Evolutionary conservation across 2,797 vertebrate species (phyloP).

Genomic region (Todus mexicanus): DNA sequence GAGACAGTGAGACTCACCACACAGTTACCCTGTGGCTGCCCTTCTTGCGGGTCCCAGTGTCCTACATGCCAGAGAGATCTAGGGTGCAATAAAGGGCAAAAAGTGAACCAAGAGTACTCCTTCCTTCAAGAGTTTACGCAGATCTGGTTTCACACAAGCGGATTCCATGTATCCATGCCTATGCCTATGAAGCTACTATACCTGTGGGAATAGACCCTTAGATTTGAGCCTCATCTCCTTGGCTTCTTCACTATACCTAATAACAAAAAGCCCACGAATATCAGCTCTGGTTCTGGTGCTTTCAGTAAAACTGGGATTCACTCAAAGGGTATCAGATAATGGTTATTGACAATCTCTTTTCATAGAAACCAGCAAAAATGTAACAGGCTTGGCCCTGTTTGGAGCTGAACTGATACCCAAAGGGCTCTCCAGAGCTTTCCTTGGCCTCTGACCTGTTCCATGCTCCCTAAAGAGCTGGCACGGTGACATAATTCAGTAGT

Average conservation of each 20-base stretch:
- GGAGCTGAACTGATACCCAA: background rate
- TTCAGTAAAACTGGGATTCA: background rate
- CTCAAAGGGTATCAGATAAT: background rate
- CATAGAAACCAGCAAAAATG: background rate
- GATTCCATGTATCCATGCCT: background rate
- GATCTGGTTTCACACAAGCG: background rate
- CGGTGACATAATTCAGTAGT: background rate
- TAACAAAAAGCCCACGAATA: background rate
- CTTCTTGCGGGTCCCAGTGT: rapidly evolving
- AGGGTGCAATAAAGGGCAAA: background rate
- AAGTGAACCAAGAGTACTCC: background rate
- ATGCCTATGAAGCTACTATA: background rate
- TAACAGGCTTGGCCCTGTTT: background rate
- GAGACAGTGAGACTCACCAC: background rate
- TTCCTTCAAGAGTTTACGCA: background rate
- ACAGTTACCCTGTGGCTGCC: background rate
- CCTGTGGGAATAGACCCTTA: background rate
- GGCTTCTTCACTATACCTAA: background rate
- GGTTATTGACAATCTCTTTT: background rate
- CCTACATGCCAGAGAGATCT: background rate
- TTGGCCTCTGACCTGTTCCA: background rate
- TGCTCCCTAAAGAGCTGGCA: background rate
- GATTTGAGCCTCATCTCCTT: background rate
- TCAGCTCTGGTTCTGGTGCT: background rate
- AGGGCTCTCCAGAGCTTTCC: background rate